phyloP scores from a whole-genome alignment of 2,113 vertebrate species.

The Chamaea fasciata region DNA sequence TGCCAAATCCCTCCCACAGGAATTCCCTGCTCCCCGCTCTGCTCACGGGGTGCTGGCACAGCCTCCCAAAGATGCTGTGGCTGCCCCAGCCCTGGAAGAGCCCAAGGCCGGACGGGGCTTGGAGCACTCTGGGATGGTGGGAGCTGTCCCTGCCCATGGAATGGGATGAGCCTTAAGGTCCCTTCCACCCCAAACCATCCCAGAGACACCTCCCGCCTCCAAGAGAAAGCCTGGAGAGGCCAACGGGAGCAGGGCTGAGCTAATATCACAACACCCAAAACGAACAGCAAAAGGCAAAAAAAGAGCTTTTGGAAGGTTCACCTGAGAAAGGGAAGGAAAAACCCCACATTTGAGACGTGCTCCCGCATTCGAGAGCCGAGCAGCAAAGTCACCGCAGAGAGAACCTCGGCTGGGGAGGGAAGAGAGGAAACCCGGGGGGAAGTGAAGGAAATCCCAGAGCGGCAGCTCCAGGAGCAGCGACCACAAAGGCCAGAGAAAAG shows the following conservation, averaged over 20 bases:
- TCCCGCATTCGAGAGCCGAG: background rate
- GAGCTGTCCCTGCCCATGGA: background rate
- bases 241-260: background rate
- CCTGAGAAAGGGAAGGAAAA: background rate
- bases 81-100: background rate
- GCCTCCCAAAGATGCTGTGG: background rate
- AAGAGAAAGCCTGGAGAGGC: background rate
- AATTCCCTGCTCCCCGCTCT: background rate
- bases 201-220: background rate
- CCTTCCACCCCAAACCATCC: background rate
- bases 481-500: background rate
- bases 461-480: background rate
- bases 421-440: background rate
- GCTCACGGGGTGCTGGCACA: background rate
- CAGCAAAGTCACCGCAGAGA: background rate
- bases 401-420: background rate
- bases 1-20: background rate
- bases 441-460: background rate
- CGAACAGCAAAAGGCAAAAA: background rate
- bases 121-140: background rate
- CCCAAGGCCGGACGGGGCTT: fast-evolving
- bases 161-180: background rate
- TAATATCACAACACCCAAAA: background rate
- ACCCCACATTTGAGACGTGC: background rate
- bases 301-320: background rate